Base-by-base conservation (phyloP, 2,888 invertebrate species). In the Mactromeris polynyma region DNA sequence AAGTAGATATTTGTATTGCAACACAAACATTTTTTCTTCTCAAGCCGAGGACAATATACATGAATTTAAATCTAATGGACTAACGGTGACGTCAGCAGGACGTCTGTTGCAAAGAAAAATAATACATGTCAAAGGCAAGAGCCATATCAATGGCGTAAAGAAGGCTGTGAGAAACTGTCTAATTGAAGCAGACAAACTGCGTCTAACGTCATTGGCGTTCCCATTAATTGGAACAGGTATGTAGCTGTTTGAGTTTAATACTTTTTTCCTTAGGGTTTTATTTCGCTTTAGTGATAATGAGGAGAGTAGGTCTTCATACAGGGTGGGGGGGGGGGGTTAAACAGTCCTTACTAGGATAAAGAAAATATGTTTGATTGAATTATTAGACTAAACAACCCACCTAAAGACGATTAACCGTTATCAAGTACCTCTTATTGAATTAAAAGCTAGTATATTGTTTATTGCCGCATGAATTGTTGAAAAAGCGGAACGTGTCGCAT, bases 71-170 rank as follows among this genome's bases (percentile, higher is more conserved):
- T 21, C 21, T 7, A 77, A 88, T 0, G 91, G 87, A 11, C 38
- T 87, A 11, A 81, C 89, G 4, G 85, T 90, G 26, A 91, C 91
- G 9, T 46, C 73, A 9, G 69, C 90, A 31, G 90, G 91, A 9
- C 54, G 81, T 19, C 82, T 91, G n/a, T 14, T 87, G 19, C 88
- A 90, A 79, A 87, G 83, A 51, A 83, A 85, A n/a, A 90, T 90
- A 31, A 85, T 90, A 2, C 90, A 90, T 54, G 46, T 88, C 33
- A 85, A 81, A 46, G 85, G 89, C n/a, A 83, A 83, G 73, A 87
- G 58, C 51, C 40, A n/a, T 58, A 19, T 83, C 11, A 83, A 21
- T 46, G 86, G 86, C n/a, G 88, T 88, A 89, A 69, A 58, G 40
- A 81, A 88, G 21, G 78, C 79, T 9, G 40, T 88, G 0, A 69